phyloP scores from a whole-genome alignment of 92 coral and sea anemone species.

The Metridium senile region DNA sequence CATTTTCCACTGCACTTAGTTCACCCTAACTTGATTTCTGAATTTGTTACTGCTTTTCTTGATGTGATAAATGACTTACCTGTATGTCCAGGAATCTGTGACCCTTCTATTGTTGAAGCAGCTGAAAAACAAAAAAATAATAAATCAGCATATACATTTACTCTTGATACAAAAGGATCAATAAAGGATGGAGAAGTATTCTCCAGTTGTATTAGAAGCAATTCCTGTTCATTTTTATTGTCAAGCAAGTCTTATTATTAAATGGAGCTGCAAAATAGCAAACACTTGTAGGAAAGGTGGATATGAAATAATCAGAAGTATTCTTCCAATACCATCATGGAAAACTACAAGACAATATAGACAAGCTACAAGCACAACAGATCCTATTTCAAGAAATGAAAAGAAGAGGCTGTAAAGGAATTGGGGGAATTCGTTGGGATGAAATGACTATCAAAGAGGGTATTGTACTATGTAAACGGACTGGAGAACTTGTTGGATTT shows the following conservation, averaged over 20 bases:
- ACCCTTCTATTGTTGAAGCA: slow-evolving; percentile 15
- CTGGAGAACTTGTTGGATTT: slow-evolving; percentile 42
- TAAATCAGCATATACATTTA: too few relatives aligned
- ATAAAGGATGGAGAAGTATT: too few relatives aligned
- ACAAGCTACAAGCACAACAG: slow-evolving; percentile 11
- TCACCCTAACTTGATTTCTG: neutral
- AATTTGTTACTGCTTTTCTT: slow-evolving; percentile 30
- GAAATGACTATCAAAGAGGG: slow-evolving; percentile 44
- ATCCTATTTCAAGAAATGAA: slow-evolving; percentile 20
- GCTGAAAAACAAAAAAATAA: slow-evolving; percentile 32
- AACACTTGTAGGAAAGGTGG: slow-evolving; percentile 43
- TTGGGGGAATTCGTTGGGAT: slow-evolving; percentile 43
- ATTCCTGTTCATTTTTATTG: too few relatives aligned
- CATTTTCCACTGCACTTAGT: slow-evolving; percentile 23
- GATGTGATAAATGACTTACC: slow-evolving; percentile 23
- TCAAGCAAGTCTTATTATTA: slow-evolving; percentile 14
- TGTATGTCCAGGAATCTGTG: too few relatives aligned
- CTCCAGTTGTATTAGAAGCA: too few relatives aligned
- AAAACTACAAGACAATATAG: slow-evolving; percentile 29
- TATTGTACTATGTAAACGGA: slow-evolving; percentile 38
- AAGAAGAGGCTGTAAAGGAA: slow-evolving; percentile 23
- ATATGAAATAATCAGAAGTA: slow-evolving; percentile 34
- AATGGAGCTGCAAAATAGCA: slow-evolving; percentile 20
- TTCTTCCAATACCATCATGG: slow-evolving; percentile 56
- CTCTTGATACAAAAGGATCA: too few relatives aligned